These are phyloP conservation scores for Nemopilema nomurai DNA, from an alignment of 30 jellyfish, hydroid and myxozoan species.

Conservation along the genomic window DNA sequence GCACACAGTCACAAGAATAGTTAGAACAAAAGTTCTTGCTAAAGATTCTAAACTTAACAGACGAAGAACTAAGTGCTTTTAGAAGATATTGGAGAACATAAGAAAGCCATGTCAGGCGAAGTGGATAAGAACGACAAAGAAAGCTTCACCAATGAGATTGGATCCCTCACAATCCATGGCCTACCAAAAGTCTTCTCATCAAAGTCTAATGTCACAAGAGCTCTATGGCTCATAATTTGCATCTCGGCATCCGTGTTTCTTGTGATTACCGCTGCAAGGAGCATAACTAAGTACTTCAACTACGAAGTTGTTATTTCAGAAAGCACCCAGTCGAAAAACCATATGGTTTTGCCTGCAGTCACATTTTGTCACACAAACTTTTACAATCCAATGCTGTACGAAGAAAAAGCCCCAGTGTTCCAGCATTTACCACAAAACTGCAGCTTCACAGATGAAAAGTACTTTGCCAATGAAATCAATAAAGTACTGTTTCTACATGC, in stretches of 20 bases:
- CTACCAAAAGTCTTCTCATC: constrained; percentile 27
- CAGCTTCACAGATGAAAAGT: not conserved
- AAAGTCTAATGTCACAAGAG: not conserved
- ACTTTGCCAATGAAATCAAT: constrained; percentile 15
- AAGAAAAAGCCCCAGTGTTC: not conserved
- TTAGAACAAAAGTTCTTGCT: too few species aligned
- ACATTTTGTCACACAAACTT: constrained; percentile 54
- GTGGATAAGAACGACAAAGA: too few species aligned
- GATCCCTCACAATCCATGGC: constrained; percentile 44
- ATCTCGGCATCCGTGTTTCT: constrained; percentile 3
- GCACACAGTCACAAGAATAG: too few species aligned
- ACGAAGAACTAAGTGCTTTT: too few species aligned
- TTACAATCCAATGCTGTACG: not conserved
- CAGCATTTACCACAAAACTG: constrained; percentile 47
- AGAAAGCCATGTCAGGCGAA: too few species aligned
- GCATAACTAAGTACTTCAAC: not conserved
- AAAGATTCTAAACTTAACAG: too few species aligned
- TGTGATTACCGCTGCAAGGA: not conserved
- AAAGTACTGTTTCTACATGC: constrained; percentile 2
- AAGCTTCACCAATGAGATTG: constrained; percentile 5
- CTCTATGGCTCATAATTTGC: constrained; percentile 23
- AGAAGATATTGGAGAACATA: too few species aligned
- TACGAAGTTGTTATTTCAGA: not conserved
- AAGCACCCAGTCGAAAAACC: not conserved
- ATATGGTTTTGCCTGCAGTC: constrained; percentile 44